Conservation (phyloP, 2,888 invertebrate species). For the Camptogramma bilineatum region DNA sequence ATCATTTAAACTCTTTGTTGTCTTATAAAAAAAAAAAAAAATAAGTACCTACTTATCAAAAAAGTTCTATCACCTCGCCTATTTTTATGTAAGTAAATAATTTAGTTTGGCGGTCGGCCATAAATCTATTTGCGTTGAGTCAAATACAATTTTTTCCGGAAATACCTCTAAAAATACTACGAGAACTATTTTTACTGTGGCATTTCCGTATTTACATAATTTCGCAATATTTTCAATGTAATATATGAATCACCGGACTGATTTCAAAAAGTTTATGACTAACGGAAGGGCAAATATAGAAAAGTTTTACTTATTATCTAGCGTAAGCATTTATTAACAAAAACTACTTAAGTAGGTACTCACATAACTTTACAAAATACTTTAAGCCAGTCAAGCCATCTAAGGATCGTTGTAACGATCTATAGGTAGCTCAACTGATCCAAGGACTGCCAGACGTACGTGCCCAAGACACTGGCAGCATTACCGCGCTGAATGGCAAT, state of each 20-base stretch:
- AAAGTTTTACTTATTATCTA: no score
- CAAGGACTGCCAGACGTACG: no score
- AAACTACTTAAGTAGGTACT: no score
- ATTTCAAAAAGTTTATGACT: slow-evolving; percentile 44
- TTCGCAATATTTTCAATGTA: slow-evolving; percentile 19
- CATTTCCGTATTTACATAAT: slow-evolving; percentile 44
- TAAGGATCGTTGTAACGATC: no score
- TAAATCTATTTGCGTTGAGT: slow-evolving; percentile 6
- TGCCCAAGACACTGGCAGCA: no score
- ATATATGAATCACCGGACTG: not conserved
- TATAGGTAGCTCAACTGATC: no score
- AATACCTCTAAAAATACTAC: slow-evolving; percentile 33
- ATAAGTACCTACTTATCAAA: not conserved
- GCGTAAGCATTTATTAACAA: no score
- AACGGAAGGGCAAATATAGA: not conserved
- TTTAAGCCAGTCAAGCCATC: no score
- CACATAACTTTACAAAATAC: no score
- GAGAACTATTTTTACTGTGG: slow-evolving; percentile 36
- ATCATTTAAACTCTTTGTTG: no score
- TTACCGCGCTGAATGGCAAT: no score
- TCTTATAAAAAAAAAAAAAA: no score
- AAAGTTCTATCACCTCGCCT: not conserved
- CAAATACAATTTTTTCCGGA: slow-evolving; percentile 43
- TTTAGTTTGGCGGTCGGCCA: slow-evolving; percentile 10
- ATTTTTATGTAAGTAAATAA: not conserved